Evolutionary conservation across 2,113 vertebrate species (phyloP), one percentile per base, ranked within the genome.

Genomic region (Aspiorhynchus laticeps): DNA sequence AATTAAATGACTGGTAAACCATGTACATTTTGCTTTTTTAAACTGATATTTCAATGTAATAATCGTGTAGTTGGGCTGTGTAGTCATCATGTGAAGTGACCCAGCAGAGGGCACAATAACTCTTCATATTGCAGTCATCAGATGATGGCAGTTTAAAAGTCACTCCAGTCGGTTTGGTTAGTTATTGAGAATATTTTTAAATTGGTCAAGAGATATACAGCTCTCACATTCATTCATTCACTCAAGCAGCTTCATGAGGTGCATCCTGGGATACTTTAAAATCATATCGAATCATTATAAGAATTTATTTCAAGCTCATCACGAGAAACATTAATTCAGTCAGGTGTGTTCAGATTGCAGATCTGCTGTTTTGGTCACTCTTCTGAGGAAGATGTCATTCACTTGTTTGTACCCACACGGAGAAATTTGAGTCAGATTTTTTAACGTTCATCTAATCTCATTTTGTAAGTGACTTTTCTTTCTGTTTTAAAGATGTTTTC

Each of bases 71-170:
- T 31, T 69, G 31, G 36, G 9, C 17, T 21, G 19, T 36, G n/a
- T 11, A 74, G 36, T 41, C 43, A 77, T 43, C 7, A 17, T 19
- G n/a, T 76, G 24, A 21, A 11, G 2, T n/a, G 71, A 74, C 51
- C 75, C 75, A 77, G 75, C 75, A 77, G 75, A 77, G 75, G 75
- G 75, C 75, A 77, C 43, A 51, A 43, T 51, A 77, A 31, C 75
- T 51, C 41, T 77, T 77, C 14, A 77, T 19, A 46, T 28, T 46
- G 10, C 11, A 4, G 24, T 3, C 3, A 15, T 33, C 28, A 33
- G 28, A 33, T 8, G 28, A 14, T 6, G n/a, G 1, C 59, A 26
- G n/a, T 4, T 63, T 26, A 31, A 36, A 65, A 19, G 19, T 24
- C 69, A 38, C 56, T 59, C 7, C 56, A 8, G 21, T 24, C 4